A percentile compares a stretch with the other conserved stretches of the same genome.
These are phyloP conservation scores for Plecturocebus donacophilus DNA, from an alignment of 2,113 vertebrate genomes.

Conservation along the genomic window DNA sequence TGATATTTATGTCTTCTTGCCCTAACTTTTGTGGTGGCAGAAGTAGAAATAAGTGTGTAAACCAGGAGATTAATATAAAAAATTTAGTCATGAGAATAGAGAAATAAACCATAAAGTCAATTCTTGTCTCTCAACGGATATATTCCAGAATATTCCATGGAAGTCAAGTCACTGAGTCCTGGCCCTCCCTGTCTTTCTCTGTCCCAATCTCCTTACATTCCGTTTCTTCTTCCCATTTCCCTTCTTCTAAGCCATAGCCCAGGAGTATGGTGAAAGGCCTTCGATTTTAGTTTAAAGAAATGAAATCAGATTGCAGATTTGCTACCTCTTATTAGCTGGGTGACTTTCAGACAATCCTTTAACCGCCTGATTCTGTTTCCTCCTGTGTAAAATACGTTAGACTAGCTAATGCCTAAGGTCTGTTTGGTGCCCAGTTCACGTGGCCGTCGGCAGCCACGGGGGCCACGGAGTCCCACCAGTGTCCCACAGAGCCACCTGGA, in stretches of 20 bases:
- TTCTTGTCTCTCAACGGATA: neutral
- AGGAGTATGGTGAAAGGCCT: neutral
- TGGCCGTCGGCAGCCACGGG: no score
- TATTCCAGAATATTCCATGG: neutral
- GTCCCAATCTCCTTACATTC: fast-evolving
- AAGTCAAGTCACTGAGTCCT: neutral
- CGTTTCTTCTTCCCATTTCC: neutral
- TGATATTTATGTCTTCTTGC: conserved; percentile 34
- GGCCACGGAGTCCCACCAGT: neutral
- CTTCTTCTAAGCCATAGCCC: neutral
- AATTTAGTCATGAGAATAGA: conserved; percentile 57
- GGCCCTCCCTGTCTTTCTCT: neutral
- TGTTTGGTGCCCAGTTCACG: neutral
- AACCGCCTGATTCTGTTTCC: neutral
- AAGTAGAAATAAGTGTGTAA: conserved; percentile 52
- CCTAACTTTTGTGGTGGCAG: neutral
- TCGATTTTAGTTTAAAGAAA: neutral
- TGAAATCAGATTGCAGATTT: neutral
- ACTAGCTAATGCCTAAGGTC: neutral
- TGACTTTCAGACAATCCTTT: neutral
- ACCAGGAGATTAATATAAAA: conserved; percentile 63
- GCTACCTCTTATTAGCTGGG: neutral
- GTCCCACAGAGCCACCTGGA: neutral
- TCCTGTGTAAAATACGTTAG: neutral
- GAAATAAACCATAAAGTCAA: neutral